These are phyloP conservation scores for Erythrocercus mccallii DNA, from an alignment of 2,113 vertebrate species.

Conservation along the genomic window DNA sequence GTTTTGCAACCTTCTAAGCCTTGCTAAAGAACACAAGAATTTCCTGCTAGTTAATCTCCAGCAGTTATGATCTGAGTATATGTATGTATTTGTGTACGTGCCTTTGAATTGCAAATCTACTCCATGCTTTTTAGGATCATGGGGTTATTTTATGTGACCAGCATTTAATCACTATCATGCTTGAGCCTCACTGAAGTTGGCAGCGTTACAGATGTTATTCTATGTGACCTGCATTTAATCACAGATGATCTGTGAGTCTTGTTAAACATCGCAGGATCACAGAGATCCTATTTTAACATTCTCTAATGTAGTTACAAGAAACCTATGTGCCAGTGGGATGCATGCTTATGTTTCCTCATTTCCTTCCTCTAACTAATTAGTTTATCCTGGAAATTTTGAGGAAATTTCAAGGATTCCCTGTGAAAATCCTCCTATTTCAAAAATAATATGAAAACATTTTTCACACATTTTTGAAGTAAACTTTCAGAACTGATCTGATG, in stretches of 20 bases:
- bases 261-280: neutral
- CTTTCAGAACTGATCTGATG: neutral
- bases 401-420: neutral
- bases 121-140: neutral
- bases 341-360: neutral
- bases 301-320: neutral
- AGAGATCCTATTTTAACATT: neutral
- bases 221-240: conserved; percentile 33
- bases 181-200: neutral
- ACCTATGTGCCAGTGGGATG: neutral
- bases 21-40: neutral
- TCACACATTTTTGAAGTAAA: neutral
- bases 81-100: neutral
- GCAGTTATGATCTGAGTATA: neutral
- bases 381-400: neutral
- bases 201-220: neutral
- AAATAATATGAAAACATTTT: neutral
- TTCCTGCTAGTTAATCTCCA: neutral
- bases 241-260: neutral
- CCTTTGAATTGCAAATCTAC: neutral
- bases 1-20: neutral
- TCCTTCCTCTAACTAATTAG: neutral
- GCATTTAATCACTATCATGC: neutral
- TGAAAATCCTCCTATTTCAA: neutral
- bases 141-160: neutral